Percentiles rank a stretch among this genome's conserved stretches.
Evolutionary conservation across 2,113 vertebrate genomes (phyloP).

Genomic region (Malurus cyaneus): DNA sequence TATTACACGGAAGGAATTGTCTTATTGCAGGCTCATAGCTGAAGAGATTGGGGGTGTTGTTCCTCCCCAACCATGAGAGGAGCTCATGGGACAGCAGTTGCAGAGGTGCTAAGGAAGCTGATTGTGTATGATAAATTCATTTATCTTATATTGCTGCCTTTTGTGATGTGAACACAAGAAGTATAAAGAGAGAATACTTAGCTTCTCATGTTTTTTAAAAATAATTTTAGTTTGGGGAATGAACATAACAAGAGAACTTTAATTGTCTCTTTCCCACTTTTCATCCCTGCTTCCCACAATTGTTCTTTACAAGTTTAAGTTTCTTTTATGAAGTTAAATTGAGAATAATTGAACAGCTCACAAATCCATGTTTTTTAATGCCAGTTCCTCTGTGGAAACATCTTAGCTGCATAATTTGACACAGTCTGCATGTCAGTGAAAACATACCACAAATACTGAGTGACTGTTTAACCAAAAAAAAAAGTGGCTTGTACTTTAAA

Average conservation of each 20-base stretch:
- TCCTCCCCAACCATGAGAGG: neutral
- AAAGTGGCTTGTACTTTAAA: neutral
- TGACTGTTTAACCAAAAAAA: constrained; percentile 25
- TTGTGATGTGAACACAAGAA: neutral
- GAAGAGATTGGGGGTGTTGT: neutral
- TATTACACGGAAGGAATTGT: neutral
- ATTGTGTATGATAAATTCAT: neutral
- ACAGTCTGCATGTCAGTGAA: neutral
- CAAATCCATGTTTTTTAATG: neutral
- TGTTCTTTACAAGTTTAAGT: neutral
- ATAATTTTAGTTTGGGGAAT: neutral
- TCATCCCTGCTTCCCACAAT: neutral
- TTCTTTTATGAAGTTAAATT: neutral
- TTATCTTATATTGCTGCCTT: neutral
- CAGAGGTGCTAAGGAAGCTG: neutral
- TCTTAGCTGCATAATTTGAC: neutral
- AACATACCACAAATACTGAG: constrained; percentile 15
- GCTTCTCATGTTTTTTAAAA: neutral
- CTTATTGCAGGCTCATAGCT: neutral
- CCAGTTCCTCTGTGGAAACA: neutral
- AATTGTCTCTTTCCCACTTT: neutral
- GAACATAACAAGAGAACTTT: neutral
- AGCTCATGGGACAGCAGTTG: fast-evolving
- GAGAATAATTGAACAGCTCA: neutral
- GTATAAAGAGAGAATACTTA: neutral